Evolutionary conservation across 2,888 invertebrate species (phyloP).

Genomic region (Oxyteleia sp.): DNA sequence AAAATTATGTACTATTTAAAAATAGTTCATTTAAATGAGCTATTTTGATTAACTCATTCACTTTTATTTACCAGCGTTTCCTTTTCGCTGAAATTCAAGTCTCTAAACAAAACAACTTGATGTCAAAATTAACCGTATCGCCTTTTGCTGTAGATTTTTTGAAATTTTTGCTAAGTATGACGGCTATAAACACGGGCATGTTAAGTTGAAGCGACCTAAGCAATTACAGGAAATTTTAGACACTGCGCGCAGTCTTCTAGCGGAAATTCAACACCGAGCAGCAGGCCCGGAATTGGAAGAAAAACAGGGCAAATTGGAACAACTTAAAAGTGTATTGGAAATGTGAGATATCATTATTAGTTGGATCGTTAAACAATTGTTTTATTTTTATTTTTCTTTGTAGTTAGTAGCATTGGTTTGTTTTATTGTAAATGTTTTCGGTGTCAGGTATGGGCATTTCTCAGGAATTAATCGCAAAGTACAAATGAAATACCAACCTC

Average conservation of each 20-base stretch:
- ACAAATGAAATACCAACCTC: constrained; percentile 99
- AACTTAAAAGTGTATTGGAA: constrained; percentile 99
- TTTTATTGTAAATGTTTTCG: constrained; percentile 62
- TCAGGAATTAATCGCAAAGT: constrained; percentile 99
- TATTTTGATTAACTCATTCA: too few relatives aligned
- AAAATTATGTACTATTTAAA: too few relatives aligned
- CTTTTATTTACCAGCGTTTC: too few relatives aligned
- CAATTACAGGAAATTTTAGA: constrained; percentile 99
- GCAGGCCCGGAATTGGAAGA: constrained; percentile 98
- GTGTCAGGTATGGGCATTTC: constrained; percentile 98
- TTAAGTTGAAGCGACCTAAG: constrained; percentile 98
- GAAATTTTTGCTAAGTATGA: constrained; percentile 99
- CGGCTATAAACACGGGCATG: constrained; percentile 97
- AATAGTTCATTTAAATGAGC: too few relatives aligned
- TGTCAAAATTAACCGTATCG: too few relatives aligned
- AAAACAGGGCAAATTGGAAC: constrained; percentile 98
- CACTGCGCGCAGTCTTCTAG: constrained; percentile 96
- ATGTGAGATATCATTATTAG: constrained; percentile 91
- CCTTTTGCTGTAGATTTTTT: constrained; percentile 97
- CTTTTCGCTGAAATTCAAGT: too few relatives aligned
- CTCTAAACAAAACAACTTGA: too few relatives aligned
- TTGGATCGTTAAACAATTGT: constrained; percentile 6
- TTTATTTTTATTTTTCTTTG: constrained; percentile 25
- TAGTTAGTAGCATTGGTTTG: constrained; percentile 31
- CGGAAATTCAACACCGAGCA: constrained; percentile 95